Evolutionary conservation across 2,888 invertebrate genomes (phyloP).

Genomic region (Brachycybe producta): DNA sequence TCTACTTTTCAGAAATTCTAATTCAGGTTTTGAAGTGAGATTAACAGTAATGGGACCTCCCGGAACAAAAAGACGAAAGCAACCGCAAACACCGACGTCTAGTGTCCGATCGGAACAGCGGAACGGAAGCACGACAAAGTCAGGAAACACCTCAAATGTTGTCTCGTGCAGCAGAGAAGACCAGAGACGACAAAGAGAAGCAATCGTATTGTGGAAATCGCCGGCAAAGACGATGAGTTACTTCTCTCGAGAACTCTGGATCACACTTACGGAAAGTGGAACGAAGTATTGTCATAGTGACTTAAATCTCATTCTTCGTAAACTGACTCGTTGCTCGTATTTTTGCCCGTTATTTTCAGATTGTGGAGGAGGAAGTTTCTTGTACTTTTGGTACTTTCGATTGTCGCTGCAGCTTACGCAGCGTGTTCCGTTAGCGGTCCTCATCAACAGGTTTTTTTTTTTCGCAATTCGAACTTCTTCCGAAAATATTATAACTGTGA

Average conservation of each 20-base stretch:
- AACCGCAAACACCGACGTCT: too few relatives aligned
- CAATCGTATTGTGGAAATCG: conserved; percentile 64
- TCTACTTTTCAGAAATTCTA: too few relatives aligned
- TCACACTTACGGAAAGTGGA: conserved; percentile 46
- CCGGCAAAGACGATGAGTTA: conserved; percentile 67
- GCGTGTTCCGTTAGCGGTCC: conserved; percentile 50
- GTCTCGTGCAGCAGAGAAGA: not conserved
- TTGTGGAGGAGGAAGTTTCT: conserved; percentile 47
- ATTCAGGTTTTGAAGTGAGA: too few relatives aligned
- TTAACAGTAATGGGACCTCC: too few relatives aligned
- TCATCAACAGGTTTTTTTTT: conserved; percentile 44
- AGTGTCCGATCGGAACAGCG: too few relatives aligned
- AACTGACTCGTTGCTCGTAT: not conserved
- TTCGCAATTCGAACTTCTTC: not conserved
- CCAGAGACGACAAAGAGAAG: conserved; percentile 43
- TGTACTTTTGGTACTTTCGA: conserved; percentile 40
- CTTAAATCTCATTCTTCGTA: not conserved
- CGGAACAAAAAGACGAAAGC: too few relatives aligned
- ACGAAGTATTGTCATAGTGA: conserved; percentile 40
- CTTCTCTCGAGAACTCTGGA: conserved; percentile 57
- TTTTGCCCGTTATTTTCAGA: conserved; percentile 37
- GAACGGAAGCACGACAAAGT: not conserved
- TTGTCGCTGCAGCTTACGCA: conserved; percentile 40
- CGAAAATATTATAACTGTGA: not conserved
- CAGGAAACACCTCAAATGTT: not conserved